phyloP scores from a whole-genome alignment of 2,113 vertebrate genomes.

The Artemisiospiza belli region DNA sequence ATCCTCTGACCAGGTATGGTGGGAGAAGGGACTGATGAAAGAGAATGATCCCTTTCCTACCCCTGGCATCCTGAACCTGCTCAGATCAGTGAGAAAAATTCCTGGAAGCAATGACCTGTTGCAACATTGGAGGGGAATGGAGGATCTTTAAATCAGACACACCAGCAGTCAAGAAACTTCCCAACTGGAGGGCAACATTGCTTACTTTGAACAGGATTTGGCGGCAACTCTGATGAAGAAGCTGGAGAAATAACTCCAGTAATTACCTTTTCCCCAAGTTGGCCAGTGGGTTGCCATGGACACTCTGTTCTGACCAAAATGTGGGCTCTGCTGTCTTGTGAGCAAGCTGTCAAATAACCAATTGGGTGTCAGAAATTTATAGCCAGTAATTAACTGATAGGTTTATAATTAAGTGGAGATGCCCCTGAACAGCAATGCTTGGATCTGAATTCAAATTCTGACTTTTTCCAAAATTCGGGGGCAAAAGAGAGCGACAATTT shows the following conservation, averaged over 20 bases:
- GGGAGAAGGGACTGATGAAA: neutral
- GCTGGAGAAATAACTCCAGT: neutral
- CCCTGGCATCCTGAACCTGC: accelerated
- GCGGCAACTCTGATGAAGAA: neutral
- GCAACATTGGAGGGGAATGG: neutral
- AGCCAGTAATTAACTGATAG: slow-evolving; percentile 44
- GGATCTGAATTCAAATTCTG: slow-evolving; percentile 35
- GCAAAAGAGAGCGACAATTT: neutral
- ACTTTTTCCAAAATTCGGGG: slow-evolving; percentile 46
- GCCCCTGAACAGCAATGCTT: slow-evolving; percentile 18
- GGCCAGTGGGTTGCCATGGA: slow-evolving; percentile 21
- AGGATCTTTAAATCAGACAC: neutral
- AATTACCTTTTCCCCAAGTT: slow-evolving; percentile 28
- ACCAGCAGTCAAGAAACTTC: neutral
- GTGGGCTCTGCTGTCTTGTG: neutral
- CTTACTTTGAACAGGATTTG: neutral
- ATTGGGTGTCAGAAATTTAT: slow-evolving; percentile 26
- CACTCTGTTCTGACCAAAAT: slow-evolving; percentile 20
- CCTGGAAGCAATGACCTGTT: neutral
- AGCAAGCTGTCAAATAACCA: slow-evolving; percentile 10
- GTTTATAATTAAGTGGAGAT: slow-evolving; percentile 44
- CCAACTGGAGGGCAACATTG: neutral
- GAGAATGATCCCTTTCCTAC: accelerated
- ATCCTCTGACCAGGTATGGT: neutral
- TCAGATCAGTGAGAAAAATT: neutral